Evolutionary conservation across 2,888 invertebrate species (phyloP), one percentile per base, ranked within the genome.

Genomic region (Mechanitis mazaeus): DNA sequence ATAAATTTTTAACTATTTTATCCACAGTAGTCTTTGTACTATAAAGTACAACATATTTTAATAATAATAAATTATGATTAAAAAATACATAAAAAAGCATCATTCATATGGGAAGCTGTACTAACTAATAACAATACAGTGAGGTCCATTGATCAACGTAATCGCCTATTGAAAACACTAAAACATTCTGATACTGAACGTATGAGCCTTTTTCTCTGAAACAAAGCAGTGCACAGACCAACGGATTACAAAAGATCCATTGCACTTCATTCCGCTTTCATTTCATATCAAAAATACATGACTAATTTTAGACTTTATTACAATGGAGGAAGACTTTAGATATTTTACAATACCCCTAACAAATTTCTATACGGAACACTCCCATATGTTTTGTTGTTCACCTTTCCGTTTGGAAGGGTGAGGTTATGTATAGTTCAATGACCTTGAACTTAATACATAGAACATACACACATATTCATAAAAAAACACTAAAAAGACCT

Each of bases 321-420:
- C 61, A 54, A 54, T 33, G 66, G n/a, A 58, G 54, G 58, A 66
- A 66, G 66, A 56, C 20, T 45, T 55, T 46, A 64, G 28, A 12
- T 20, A 50, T 42, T 9, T 42, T 42, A 31, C 5, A 6, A 50
- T 31, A 11, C 50, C 47, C 47, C 47, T 20, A 47, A 9, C 7
- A 50, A 31, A 50, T 50, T 50, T 50, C 50, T 50, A 7, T 66
- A 69, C 64, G 66, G 64, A 66, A 67, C 69, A 64, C 68, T 66
- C 68, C 69, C 67, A 69, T 67, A 65, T 64, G 68, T 69, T 69
- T 70, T 68, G 67, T 66, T 69, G 65, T 68, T 66, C 63, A 31
- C 58, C 61, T 68, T 67, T 66, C 62, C 59, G 71, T 73, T 59
- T 38, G 58, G 58, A 45, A 59, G 60, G 46, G 64, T 58, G 35